Evolutionary conservation across 2,888 invertebrate genomes (phyloP).

Genomic region (Octodonta nipae): DNA sequence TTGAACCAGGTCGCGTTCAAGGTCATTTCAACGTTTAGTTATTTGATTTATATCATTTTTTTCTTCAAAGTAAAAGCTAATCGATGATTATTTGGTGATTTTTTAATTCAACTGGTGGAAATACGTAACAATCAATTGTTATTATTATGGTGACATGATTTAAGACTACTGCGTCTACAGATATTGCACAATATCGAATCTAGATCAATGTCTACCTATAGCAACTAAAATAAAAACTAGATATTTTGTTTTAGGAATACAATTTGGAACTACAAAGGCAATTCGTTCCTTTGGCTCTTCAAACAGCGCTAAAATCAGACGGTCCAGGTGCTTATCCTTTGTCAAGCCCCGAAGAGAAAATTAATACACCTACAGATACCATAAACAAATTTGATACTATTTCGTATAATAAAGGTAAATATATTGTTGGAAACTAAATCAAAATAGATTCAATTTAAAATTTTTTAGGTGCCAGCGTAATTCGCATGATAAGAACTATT

Average conservation of each 20-base stretch:
- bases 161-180: no score
- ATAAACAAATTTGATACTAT: constrained; percentile 44
- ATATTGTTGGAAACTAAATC: background rate
- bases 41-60: no score
- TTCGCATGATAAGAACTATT: constrained; percentile 53
- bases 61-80: no score
- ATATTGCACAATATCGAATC: no score
- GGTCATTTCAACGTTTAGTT: no score
- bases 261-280: constrained; percentile 46
- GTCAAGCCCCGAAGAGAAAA: constrained; percentile 32
- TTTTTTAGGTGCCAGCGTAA: constrained; percentile 16
- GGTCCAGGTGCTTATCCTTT: constrained; percentile 35
- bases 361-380: constrained; percentile 40
- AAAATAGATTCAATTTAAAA: background rate
- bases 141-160: no score
- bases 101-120: no score
- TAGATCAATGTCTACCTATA: no score
- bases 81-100: no score
- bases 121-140: no score
- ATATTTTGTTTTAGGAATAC: constrained; percentile 8
- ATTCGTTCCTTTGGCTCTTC: constrained; percentile 53
- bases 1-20: no score
- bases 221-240: no score
- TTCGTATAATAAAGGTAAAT: constrained; percentile 48
- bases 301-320: constrained; percentile 31